Conservation (phyloP, 2,113 vertebrate genomes). For the Mesitornis unicolor region DNA sequence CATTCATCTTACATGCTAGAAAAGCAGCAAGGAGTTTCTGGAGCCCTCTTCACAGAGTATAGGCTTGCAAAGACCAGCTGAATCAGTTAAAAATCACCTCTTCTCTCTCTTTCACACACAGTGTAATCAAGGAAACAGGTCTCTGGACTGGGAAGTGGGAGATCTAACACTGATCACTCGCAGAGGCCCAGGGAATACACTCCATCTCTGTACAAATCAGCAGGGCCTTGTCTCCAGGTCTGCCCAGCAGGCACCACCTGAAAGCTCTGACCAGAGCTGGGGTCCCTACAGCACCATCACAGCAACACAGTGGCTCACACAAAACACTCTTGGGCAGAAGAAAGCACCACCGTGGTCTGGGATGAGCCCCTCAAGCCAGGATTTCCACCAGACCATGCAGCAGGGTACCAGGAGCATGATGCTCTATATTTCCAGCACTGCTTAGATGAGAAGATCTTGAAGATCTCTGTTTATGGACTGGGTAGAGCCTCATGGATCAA, state of each 20-base stretch:
- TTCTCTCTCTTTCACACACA: background rate
- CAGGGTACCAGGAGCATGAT: background rate
- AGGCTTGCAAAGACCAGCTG: background rate
- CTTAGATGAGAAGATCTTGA: background rate
- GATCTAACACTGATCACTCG: background rate
- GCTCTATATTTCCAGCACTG: background rate
- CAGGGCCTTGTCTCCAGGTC: background rate
- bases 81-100: background rate
- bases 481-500: background rate
- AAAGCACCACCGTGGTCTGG: background rate
- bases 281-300: background rate
- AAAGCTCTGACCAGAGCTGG: background rate
- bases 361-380: background rate
- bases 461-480: background rate
- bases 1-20: accelerated
- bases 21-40: background rate
- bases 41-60: accelerated
- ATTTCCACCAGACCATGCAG: background rate
- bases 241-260: background rate
- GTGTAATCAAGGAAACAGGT: background rate
- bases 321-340: background rate
- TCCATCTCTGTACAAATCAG: background rate
- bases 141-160: background rate
- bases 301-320: background rate
- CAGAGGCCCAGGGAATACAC: background rate